Evolutionary conservation across 2,888 invertebrate species (phyloP), one percentile per base, ranked within the genome.

Genomic region (Ganaspis brasiliensis): DNA sequence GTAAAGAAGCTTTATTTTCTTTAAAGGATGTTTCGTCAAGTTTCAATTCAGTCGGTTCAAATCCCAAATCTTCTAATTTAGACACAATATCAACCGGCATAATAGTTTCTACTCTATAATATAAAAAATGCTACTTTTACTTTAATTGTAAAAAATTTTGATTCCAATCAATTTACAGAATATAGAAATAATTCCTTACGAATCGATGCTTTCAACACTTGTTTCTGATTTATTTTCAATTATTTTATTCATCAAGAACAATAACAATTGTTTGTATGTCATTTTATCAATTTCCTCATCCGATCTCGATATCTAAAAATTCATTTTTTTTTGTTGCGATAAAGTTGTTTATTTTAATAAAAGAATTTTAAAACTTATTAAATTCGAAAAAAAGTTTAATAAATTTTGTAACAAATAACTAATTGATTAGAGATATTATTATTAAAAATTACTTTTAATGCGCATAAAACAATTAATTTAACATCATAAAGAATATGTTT

Each of bases 371-470:
- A 37, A 63, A 37, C 0, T 2, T 14, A 26, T 31, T 24, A 61
- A 57, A 21, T 57, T 57, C 24, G 12, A 31, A 61, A n/a, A n/a
- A n/a, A n/a, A n/a, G n/a, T n/a, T 61, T 4, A 31, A 31, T 26
- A 35, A 52, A 52, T 49, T 52, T 8, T 16, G 14, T 19, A n/a
- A 4, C 5, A 26, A 72, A 31, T 37, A 2, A 12, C 3, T 35
- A 21, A 73, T 40, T 40, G 8, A 8, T 40, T 12, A 40, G 2
- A 40, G 10, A 40, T 12, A 40, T 40, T 40, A n/a, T n/a, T n/a
- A n/a, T 40, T 10, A 40, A n/a, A n/a, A n/a, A n/a, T n/a, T 84
- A 89, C 89, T 83, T 83, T 63, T 12, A 87, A 75, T n/a, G 84
- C 84, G 72, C 85, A 85, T 2, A 81, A 79, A 71, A 87, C 80